Conservation (phyloP, 1,140 invertebrate genomes). For the Tribolium castaneum region DNA sequence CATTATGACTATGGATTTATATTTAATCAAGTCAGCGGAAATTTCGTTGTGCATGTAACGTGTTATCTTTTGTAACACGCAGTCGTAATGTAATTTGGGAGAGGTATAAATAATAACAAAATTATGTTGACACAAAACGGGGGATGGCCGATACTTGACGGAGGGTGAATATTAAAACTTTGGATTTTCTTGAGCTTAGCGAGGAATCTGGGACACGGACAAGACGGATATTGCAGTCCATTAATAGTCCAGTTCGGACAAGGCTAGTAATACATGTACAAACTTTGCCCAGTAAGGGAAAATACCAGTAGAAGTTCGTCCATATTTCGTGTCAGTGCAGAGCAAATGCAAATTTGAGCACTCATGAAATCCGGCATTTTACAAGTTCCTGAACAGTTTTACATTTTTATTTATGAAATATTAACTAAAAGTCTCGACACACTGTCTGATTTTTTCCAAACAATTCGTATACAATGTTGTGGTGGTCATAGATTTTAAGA, state of each 20-base stretch:
- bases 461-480: too few species aligned
- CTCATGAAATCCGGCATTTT: too few species aligned
- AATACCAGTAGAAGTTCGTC: not conserved
- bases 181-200: not conserved
- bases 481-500: too few species aligned
- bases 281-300: not conserved
- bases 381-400: too few species aligned
- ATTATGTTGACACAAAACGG: constrained; percentile 4
- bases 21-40: constrained; percentile 27
- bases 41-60: constrained; percentile 1
- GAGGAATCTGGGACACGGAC: not conserved
- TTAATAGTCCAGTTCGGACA: not conserved
- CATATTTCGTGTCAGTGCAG: not conserved
- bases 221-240: not conserved
- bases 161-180: constrained; percentile 9
- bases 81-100: constrained; percentile 12
- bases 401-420: too few species aligned
- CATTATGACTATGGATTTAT: constrained; percentile 14
- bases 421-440: too few species aligned
- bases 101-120: constrained; percentile 10
- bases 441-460: too few species aligned
- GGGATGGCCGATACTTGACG: not conserved
- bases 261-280: not conserved
- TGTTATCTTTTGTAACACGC: constrained; percentile 22
- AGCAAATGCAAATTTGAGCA: too few species aligned